These are phyloP conservation scores for Lycia hirtaria DNA, from an alignment of 2,888 invertebrate genomes.

Conservation along the genomic window DNA sequence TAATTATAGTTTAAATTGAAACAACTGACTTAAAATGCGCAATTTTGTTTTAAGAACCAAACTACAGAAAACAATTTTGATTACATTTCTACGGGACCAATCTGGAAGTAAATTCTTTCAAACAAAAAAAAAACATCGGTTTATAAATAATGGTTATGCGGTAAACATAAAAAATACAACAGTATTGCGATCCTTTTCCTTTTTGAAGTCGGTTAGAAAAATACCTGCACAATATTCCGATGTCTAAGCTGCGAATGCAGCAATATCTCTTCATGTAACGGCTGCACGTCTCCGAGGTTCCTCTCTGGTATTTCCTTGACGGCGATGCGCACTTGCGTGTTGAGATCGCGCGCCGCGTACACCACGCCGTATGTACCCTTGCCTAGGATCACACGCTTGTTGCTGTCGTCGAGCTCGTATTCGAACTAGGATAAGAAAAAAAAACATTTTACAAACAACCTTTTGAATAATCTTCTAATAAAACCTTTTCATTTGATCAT, in stretches of 20 bases:
- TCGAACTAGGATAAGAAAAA: conserved; percentile 88
- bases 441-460: neutral
- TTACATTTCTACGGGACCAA: too few species aligned
- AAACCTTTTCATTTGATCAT: too few species aligned
- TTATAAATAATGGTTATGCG: too few species aligned
- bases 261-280: conserved; percentile 98
- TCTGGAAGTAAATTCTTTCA: too few species aligned
- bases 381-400: conserved; percentile 93
- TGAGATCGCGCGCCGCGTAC: conserved; percentile 96
- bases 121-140: too few species aligned
- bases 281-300: conserved; percentile 98
- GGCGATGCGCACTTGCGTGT: conserved; percentile 97
- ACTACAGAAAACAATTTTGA: too few species aligned
- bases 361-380: conserved; percentile 98
- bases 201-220: too few species aligned
- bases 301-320: conserved; percentile 99
- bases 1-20: too few species aligned
- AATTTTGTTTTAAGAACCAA: too few species aligned
- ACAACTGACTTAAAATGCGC: too few species aligned
- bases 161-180: too few species aligned
- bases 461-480: neutral
- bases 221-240: conserved; percentile 96
- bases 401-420: conserved; percentile 97
- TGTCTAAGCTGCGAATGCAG: conserved; percentile 98
- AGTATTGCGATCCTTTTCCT: too few species aligned